Conservation (phyloP, 2,888 invertebrate species). For the Lepidonotus clava region DNA sequence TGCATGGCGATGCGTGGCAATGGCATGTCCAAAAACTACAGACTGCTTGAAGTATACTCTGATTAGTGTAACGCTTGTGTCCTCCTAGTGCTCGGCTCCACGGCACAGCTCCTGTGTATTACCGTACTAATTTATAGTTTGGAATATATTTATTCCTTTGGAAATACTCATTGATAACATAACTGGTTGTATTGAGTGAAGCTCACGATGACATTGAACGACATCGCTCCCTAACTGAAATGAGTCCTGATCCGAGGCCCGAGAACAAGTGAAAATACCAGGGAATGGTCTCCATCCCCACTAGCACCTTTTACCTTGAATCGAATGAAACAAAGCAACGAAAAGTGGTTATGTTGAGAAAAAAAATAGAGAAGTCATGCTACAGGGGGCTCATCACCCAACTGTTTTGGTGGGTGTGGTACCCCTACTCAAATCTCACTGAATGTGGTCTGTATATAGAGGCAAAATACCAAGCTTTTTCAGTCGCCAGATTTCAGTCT, state of each 20-base stretch:
- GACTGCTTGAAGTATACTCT: slow-evolving; percentile 52
- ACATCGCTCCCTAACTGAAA: slow-evolving; percentile 24
- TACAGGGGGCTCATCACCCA: slow-evolving; percentile 23
- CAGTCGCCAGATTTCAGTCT: slow-evolving; percentile 55
- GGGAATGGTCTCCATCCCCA: slow-evolving; percentile 31
- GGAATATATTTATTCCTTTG: slow-evolving; percentile 52
- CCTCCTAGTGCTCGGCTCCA: slow-evolving; percentile 25
- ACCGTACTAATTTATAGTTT: slow-evolving; percentile 51
- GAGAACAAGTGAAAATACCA: slow-evolving; percentile 15
- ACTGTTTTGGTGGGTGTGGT: not conserved
- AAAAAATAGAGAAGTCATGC: slow-evolving; percentile 26
- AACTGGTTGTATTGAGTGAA: slow-evolving; percentile 50
- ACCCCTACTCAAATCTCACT: slow-evolving; percentile 25
- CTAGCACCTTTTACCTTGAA: slow-evolving; percentile 45
- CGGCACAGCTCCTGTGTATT: slow-evolving; percentile 49
- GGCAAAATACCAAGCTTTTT: slow-evolving; percentile 54
- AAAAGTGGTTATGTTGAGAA: slow-evolving; percentile 54
- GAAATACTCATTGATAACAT: slow-evolving; percentile 51
- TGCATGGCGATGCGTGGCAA: slow-evolving; percentile 29
- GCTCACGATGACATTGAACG: slow-evolving; percentile 31
- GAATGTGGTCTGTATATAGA: slow-evolving; percentile 58
- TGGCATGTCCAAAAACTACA: slow-evolving; percentile 38
- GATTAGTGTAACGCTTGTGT: slow-evolving; percentile 49
- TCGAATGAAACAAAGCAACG: slow-evolving; percentile 53
- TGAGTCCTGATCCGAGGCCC: slow-evolving; percentile 42